Evolutionary conservation across 2,888 invertebrate genomes (phyloP).

Genomic region (Cephalotes varians): DNA sequence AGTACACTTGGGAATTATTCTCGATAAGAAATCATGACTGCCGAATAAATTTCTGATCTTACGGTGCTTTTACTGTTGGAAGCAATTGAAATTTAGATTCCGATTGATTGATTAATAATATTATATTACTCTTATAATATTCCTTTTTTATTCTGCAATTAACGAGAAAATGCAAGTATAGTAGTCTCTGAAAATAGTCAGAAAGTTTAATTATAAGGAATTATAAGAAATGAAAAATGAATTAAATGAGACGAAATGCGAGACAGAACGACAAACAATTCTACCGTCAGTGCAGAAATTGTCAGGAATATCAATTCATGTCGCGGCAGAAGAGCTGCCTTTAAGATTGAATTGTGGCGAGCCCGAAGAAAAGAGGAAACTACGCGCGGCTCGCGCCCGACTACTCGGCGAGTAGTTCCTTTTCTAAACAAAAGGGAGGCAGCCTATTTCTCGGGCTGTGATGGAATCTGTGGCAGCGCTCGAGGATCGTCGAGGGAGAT

Average conservation of each 20-base stretch:
- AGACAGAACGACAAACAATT: not conserved
- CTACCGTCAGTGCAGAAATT: constrained; percentile 8
- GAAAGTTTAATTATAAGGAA: not conserved
- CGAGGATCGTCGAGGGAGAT: not conserved
- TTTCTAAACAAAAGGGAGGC: constrained; percentile 66
- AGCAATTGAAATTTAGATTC: not conserved
- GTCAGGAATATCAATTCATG: constrained; percentile 14
- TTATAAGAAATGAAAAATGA: not conserved
- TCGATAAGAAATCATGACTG: constrained; percentile 39
- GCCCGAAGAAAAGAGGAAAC: constrained; percentile 36
- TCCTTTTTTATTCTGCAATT: not conserved
- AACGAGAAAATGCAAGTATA: not conserved
- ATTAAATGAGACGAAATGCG: not conserved
- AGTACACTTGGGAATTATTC: constrained; percentile 44
- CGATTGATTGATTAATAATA: not conserved
- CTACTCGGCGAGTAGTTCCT: constrained; percentile 13
- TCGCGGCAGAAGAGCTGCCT: not conserved
- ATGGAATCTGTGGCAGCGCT: constrained; percentile 1
- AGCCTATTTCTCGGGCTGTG: constrained; percentile 69
- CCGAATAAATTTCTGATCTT: not conserved
- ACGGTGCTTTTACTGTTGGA: not conserved
- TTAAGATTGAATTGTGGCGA: constrained; percentile 38
- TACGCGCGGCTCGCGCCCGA: constrained; percentile 5
- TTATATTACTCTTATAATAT: not conserved
- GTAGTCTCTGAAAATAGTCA: not conserved